These are phyloP conservation scores for Oceanites oceanicus DNA, from an alignment of 2,113 vertebrate genomes.

Conservation along the genomic window DNA sequence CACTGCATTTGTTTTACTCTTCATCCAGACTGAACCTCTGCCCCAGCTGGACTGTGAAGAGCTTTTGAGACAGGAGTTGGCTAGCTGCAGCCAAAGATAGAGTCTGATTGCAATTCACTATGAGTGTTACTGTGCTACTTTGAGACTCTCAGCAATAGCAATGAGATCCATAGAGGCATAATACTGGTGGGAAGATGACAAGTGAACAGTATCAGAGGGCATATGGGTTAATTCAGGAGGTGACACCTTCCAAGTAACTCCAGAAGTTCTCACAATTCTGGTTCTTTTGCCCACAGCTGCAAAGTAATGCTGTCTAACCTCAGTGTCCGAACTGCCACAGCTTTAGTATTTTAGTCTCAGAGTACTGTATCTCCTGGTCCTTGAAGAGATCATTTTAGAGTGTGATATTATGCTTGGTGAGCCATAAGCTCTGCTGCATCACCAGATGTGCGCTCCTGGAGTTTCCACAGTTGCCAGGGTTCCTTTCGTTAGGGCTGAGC, in stretches of 20 bases:
- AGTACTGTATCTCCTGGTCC: not conserved
- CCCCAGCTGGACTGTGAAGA: not conserved
- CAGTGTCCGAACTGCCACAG: not conserved
- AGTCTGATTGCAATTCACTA: not conserved
- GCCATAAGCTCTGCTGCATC: not conserved
- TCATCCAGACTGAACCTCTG: not conserved
- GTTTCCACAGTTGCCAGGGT: not conserved
- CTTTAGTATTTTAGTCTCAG: not conserved
- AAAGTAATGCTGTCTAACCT: not conserved
- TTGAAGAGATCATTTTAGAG: not conserved
- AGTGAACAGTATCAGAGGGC: not conserved
- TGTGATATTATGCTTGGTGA: not conserved
- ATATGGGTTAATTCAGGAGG: not conserved
- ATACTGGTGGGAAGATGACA: not conserved
- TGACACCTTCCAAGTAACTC: not conserved
- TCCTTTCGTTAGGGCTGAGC: not conserved
- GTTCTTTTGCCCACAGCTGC: not conserved
- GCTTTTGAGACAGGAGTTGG: not conserved
- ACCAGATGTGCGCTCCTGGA: not conserved
- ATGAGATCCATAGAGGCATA: not conserved
- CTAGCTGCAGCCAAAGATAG: not conserved
- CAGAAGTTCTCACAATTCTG: not conserved
- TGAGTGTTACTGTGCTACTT: not conserved
- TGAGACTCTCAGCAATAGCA: not conserved
- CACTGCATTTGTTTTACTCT: not conserved